Percentiles rank a stretch among this genome's conserved stretches.
Conservation (phyloP, 2,888 invertebrate species). For the Eurois occulta region DNA sequence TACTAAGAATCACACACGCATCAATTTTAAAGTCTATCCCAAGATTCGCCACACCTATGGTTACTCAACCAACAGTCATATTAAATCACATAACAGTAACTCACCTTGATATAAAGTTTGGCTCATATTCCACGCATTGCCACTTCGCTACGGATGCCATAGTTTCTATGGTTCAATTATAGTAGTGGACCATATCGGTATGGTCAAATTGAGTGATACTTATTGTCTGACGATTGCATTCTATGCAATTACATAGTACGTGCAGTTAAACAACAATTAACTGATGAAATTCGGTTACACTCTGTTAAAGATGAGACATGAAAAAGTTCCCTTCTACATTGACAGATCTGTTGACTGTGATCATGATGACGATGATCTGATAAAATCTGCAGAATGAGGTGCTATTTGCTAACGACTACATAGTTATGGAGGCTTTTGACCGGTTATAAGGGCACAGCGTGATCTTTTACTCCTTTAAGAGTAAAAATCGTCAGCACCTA, state of each 20-base stretch:
- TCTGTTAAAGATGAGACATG: background rate
- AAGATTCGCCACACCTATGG: background rate
- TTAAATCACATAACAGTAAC: conserved; percentile 44
- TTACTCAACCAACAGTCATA: conserved; percentile 7
- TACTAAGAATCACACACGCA: too few species aligned
- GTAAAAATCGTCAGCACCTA: too few species aligned
- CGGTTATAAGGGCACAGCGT: too few species aligned
- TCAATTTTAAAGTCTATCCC: background rate
- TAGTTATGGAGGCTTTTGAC: too few species aligned
- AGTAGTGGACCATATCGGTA: conserved; percentile 30
- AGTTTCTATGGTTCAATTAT: conserved; percentile 35
- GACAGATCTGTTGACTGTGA: too few species aligned
- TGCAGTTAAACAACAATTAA: background rate
- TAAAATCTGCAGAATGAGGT: too few species aligned
- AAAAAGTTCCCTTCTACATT: background rate
- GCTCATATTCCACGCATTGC: conserved; percentile 36
- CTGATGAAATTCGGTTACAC: background rate
- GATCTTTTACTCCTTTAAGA: too few species aligned
- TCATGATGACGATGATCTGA: too few species aligned
- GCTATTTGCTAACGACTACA: too few species aligned
- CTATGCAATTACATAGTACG: background rate
- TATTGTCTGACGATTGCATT: background rate
- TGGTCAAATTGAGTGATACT: conserved; percentile 19
- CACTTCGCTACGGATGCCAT: conserved; percentile 50
- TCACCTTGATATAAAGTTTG: conserved; percentile 31